Base-by-base conservation (phyloP, 2,888 invertebrate genomes). In the Mactromeris polynyma region DNA sequence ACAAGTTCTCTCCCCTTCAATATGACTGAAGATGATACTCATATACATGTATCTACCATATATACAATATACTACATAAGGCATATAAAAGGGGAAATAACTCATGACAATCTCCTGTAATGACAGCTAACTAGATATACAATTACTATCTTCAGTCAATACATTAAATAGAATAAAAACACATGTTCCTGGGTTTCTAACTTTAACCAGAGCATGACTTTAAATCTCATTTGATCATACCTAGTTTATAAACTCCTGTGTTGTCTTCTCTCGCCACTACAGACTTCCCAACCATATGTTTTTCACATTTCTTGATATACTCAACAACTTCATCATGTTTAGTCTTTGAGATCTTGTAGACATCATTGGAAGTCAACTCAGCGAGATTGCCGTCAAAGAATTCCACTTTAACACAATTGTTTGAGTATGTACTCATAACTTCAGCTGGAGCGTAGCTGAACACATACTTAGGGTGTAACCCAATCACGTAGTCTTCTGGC, bases 371-470 rank as follows among this genome's bases (percentile, higher is more conserved):
- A 2, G 89, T 38, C 33, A 92, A 69, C 19, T 86, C 84, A 6
- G 87, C 79, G 9, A 86, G 51, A 33, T 54, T 87, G n/a, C 92
- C 92, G 81, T 92, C 92, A 79, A 88, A 90, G 85, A 92, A 92
- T 42, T 92, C 88, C 21, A 92, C 92, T n/a, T 86, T 89, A 36
- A 90, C 79, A 40, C 42, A 77, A 19, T 83, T 42, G 58, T 86
- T 88, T 19, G 69, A 26, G 82, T 81, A 89, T n/a, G 79, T 82
- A 21, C 83, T 51, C 17, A 90, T 79, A 33, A 92, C 89, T 80
- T 92, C 88, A 11, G 85, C 92, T 1, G 92, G 92, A 46, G 90
- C 90, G 54, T 86, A 92, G 77, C 92, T 92, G 80, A 87, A 92
- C 54, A 82, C 89, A 78, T 90, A 92, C 78, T 92, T 90, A 1